These are phyloP conservation scores for Clostera curtula DNA, from an alignment of 2,888 invertebrate species.

Conservation along the genomic window DNA sequence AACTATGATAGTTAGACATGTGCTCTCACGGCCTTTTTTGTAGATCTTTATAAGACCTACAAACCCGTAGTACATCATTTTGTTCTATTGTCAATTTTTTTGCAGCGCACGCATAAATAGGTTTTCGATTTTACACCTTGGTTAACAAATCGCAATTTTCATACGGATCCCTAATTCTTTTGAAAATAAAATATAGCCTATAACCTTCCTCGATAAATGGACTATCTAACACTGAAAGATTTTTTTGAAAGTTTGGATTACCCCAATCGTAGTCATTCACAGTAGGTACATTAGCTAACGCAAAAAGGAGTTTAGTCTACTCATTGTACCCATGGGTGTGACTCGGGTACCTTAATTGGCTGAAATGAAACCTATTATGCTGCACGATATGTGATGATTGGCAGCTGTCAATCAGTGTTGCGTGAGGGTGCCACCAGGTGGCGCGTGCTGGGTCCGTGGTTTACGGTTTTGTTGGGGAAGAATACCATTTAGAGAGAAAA, in stretches of 20 bases:
- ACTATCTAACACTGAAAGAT: too few species aligned
- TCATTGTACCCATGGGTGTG: conserved; percentile 43
- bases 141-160: too few species aligned
- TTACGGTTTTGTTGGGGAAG: not conserved
- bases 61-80: too few species aligned
- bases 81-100: too few species aligned
- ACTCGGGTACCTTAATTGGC: conserved; percentile 47
- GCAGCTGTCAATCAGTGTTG: conserved; percentile 64
- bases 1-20: too few species aligned
- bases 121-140: too few species aligned
- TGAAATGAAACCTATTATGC: conserved; percentile 56
- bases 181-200: too few species aligned
- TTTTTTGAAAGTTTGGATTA: not conserved
- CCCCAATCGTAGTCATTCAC: not conserved
- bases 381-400: conserved; percentile 57
- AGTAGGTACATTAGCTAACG: conserved; percentile 29
- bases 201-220: too few species aligned
- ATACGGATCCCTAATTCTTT: too few species aligned
- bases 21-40: too few species aligned
- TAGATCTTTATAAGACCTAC: too few species aligned
- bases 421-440: conserved; percentile 49
- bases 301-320: conserved; percentile 28
- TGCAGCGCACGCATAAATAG: too few species aligned
- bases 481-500: not conserved
- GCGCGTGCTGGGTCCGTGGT: conserved; percentile 34